These are phyloP conservation scores for Athripsodes cinereus DNA, from an alignment of 2,888 invertebrate genomes.

Conservation along the genomic window DNA sequence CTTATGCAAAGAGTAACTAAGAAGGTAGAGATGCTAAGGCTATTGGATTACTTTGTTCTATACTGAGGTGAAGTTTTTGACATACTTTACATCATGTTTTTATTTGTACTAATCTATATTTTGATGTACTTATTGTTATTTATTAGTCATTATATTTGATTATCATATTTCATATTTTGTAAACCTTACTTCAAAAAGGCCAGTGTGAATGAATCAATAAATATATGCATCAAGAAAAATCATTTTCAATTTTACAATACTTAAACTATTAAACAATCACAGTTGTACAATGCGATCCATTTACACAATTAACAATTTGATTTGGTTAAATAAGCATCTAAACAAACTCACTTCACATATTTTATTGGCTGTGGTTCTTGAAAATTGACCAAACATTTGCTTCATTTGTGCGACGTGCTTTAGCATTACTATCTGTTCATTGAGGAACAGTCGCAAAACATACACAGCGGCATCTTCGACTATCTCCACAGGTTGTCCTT, in stretches of 20 bases:
- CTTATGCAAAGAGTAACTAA: too few relatives aligned
- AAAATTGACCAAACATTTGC: conserved; percentile 54
- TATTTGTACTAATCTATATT: too few relatives aligned
- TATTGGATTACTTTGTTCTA: too few relatives aligned
- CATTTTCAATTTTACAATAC: not conserved
- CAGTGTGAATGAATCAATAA: too few relatives aligned
- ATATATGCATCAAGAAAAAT: not conserved
- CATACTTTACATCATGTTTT: too few relatives aligned
- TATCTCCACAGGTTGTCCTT: conserved; percentile 51
- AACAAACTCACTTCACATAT: conserved; percentile 47
- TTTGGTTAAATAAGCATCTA: not conserved
- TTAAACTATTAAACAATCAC: not conserved
- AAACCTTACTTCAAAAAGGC: too few relatives aligned
- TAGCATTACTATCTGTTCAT: conserved; percentile 52
- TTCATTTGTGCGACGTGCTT: conserved; percentile 53
- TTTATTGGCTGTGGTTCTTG: conserved; percentile 47
- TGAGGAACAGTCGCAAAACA: conserved; percentile 55
- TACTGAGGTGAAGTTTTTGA: too few relatives aligned
- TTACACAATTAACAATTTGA: not conserved
- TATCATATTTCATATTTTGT: too few relatives aligned
- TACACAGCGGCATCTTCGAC: conserved; percentile 59
- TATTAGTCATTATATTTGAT: too few relatives aligned
- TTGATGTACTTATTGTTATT: too few relatives aligned
- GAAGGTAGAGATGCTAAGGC: too few relatives aligned
- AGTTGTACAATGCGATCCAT: not conserved